These are phyloP conservation scores for Brachypterus glaber DNA, from an alignment of 2,888 invertebrate genomes.

Conservation along the genomic window DNA sequence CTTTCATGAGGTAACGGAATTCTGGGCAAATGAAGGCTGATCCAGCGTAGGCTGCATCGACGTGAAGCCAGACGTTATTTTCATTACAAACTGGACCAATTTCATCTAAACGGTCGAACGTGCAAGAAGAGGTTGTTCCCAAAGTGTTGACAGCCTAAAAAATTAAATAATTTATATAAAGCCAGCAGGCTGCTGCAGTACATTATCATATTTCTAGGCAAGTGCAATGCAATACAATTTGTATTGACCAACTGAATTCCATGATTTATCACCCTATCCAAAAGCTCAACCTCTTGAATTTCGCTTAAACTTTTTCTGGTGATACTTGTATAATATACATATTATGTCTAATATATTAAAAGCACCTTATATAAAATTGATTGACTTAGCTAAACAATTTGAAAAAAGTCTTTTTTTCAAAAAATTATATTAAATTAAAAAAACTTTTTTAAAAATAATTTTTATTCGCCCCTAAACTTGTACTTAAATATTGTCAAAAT, in stretches of 20 bases:
- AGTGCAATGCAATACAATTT: slow-evolving; percentile 5
- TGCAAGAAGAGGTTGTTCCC: slow-evolving; percentile 93
- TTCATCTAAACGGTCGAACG: slow-evolving; percentile 84
- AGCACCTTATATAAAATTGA: too few relatives aligned
- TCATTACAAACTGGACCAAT: slow-evolving; percentile 80
- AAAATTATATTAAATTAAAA: too few relatives aligned
- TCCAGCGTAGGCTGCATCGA: slow-evolving; percentile 95
- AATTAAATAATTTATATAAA: slow-evolving; percentile 14
- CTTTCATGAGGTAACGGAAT: slow-evolving; percentile 81
- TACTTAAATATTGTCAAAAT: too few relatives aligned
- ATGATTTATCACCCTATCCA: neutral
- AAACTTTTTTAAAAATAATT: too few relatives aligned
- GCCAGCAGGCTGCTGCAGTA: slow-evolving; percentile 1
- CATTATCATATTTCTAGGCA: slow-evolving; percentile 2
- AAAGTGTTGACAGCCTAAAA: slow-evolving; percentile 73
- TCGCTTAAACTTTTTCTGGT: too few relatives aligned
- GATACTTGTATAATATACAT: too few relatives aligned
- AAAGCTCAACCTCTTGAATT: too few relatives aligned
- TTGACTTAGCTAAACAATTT: too few relatives aligned
- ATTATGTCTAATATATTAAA: too few relatives aligned
- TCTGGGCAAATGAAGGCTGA: slow-evolving; percentile 96
- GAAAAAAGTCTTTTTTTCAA: too few relatives aligned
- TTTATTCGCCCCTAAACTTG: too few relatives aligned
- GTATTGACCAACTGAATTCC: neutral
- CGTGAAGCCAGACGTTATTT: slow-evolving; percentile 77